A percentile compares a stretch with the other conserved stretches of the same genome.
Evolutionary conservation across 2,113 vertebrate species (phyloP).

Genomic region (Psittacula cyanocephala): DNA sequence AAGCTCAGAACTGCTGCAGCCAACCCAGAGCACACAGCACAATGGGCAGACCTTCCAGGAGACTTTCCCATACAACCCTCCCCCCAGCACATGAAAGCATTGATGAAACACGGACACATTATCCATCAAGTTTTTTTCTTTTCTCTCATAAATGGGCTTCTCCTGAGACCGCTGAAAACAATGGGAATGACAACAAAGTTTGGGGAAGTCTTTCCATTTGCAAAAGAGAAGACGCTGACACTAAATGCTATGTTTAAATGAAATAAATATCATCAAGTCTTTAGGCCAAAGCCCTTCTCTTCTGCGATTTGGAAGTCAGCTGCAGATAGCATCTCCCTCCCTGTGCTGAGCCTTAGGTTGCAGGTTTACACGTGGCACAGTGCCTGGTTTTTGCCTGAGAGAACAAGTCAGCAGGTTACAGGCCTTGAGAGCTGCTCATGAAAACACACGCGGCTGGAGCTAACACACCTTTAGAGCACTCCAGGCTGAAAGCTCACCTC

Average conservation of each 20-base stretch:
- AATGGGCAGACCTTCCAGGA: accelerated
- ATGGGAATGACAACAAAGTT: neutral
- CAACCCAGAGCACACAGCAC: neutral
- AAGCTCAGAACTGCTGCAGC: neutral
- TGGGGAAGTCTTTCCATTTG: neutral
- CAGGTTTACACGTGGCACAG: neutral
- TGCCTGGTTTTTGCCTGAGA: neutral
- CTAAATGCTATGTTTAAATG: neutral
- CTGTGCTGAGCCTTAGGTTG: neutral
- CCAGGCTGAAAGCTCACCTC: neutral
- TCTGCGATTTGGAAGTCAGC: neutral
- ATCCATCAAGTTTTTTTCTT: neutral
- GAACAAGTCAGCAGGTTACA: neutral
- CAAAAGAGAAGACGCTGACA: accelerated
- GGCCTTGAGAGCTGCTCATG: neutral
- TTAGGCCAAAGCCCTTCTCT: neutral
- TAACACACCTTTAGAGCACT: neutral
- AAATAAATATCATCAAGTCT: neutral
- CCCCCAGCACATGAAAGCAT: neutral
- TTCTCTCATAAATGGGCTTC: neutral
- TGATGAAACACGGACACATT: accelerated
- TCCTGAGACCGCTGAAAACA: neutral
- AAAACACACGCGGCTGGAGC: neutral
- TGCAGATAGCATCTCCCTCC: neutral
- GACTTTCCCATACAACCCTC: neutral